A percentile compares a stretch with the other conserved stretches of the same genome.
Evolutionary conservation across 2,888 invertebrate genomes (phyloP).

Genomic region (Spodoptera littoralis): DNA sequence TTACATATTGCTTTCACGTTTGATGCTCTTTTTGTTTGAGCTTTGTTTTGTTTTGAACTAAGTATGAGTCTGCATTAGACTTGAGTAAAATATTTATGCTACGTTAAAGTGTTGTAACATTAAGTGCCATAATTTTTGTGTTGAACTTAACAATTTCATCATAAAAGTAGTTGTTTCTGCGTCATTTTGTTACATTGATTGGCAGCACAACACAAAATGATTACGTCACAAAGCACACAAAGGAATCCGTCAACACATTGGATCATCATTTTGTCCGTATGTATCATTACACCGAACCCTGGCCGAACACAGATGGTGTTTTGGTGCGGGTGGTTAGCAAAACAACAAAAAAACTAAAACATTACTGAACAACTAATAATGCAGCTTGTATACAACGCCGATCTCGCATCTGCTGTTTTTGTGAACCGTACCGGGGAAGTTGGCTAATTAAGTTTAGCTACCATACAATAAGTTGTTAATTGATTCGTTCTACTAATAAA

Average conservation of each 20-base stretch:
- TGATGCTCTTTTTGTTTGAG: constrained; percentile 34
- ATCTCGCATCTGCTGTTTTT: constrained; percentile 85
- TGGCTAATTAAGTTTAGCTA: constrained; percentile 82
- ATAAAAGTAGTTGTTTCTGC: not conserved
- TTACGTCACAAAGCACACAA: constrained; percentile 21
- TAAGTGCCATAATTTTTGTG: no score
- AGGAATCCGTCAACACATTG: constrained; percentile 24
- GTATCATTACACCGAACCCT: constrained; percentile 70
- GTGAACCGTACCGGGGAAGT: constrained; percentile 77
- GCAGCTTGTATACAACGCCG: constrained; percentile 74
- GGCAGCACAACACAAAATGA: not conserved
- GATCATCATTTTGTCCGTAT: constrained; percentile 55
- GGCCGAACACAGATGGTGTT: constrained; percentile 82
- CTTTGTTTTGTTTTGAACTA: constrained; percentile 14
- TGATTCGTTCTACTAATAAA: constrained; percentile 82
- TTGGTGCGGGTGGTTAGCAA: constrained; percentile 78
- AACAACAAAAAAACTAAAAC: constrained; percentile 76
- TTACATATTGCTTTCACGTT: constrained; percentile 66
- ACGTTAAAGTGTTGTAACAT: not conserved
- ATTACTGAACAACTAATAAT: constrained; percentile 82
- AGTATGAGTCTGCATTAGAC: not conserved
- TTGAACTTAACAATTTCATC: no score
- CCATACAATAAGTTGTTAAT: constrained; percentile 78
- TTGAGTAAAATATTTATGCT: not conserved
- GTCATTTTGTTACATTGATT: not conserved